Evolutionary conservation across 1,140 invertebrate species (phyloP).

Genomic region (Vanessa tameamea): DNA sequence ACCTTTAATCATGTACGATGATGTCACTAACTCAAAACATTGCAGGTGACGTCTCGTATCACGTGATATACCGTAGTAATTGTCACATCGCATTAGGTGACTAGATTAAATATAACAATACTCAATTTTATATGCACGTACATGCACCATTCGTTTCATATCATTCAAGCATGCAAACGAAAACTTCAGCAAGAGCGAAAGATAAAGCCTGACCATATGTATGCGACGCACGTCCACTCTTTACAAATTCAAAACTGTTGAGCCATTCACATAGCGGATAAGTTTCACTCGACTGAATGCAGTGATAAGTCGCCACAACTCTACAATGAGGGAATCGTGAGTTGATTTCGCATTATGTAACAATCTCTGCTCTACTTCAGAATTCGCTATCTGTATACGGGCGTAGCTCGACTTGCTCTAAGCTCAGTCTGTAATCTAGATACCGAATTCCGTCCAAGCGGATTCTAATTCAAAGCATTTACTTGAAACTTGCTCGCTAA

Average conservation of each 20-base stretch:
- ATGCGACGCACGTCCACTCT: conserved; percentile 73
- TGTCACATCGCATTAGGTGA: not conserved
- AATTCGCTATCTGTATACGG: conserved; percentile 39
- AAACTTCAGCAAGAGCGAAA: conserved; percentile 65
- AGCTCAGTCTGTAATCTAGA: conserved; percentile 38
- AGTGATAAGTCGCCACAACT: conserved; percentile 64
- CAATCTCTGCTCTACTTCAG: conserved; percentile 42
- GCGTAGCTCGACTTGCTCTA: conserved; percentile 19
- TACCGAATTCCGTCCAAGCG: conserved; percentile 41
- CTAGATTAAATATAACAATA: not conserved
- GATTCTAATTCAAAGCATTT: conserved; percentile 34
- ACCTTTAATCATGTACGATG: too few species aligned
- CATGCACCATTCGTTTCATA: conserved; percentile 7
- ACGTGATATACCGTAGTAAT: too few species aligned
- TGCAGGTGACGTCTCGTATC: too few species aligned
- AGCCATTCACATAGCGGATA: conserved; percentile 68
- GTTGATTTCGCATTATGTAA: conserved; percentile 61
- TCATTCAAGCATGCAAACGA: conserved; percentile 36
- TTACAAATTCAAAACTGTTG: conserved; percentile 73
- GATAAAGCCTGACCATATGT: conserved; percentile 64
- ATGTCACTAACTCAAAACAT: too few species aligned
- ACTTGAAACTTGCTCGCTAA: conserved; percentile 30
- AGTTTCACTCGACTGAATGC: conserved; percentile 66
- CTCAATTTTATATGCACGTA: not conserved
- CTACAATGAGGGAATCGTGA: conserved; percentile 65